Evolutionary conservation across 2,113 vertebrate genomes (phyloP).

Genomic region (Phaethon lepturus): DNA sequence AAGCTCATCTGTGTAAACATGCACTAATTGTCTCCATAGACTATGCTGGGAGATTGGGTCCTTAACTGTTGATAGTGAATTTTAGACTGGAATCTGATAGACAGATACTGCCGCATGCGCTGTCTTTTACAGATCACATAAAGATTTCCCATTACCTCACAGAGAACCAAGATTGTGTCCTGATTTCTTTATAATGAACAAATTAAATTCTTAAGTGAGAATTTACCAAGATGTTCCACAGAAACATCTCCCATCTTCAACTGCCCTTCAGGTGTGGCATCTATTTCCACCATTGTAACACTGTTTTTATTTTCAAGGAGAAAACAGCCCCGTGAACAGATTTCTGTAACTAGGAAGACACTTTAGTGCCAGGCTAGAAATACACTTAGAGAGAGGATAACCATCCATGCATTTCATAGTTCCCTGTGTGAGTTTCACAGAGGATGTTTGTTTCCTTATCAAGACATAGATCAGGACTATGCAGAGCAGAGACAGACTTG

Average conservation of each 20-base stretch:
- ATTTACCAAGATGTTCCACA: background rate
- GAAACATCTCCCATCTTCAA: background rate
- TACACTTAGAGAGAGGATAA: background rate
- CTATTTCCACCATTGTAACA: background rate
- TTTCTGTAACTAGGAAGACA: background rate
- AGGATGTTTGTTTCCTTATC: background rate
- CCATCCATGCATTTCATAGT: background rate
- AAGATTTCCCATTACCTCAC: background rate
- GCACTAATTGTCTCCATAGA: background rate
- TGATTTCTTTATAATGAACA: background rate
- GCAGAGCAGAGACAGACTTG: background rate
- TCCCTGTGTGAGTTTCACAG: background rate
- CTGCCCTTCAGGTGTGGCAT: rapidly evolving
- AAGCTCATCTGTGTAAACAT: background rate
- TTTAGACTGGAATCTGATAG: background rate
- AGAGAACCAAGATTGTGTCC: background rate
- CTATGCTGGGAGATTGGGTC: background rate
- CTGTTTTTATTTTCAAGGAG: background rate
- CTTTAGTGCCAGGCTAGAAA: background rate
- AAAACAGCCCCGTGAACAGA: background rate
- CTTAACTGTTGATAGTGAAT: background rate
- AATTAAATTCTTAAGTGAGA: background rate
- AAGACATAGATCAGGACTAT: background rate
- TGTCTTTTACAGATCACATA: background rate
- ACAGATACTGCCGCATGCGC: rapidly evolving